Conservation (phyloP, 2,797 vertebrate species). For the Pteronotus mesoamericanus region DNA sequence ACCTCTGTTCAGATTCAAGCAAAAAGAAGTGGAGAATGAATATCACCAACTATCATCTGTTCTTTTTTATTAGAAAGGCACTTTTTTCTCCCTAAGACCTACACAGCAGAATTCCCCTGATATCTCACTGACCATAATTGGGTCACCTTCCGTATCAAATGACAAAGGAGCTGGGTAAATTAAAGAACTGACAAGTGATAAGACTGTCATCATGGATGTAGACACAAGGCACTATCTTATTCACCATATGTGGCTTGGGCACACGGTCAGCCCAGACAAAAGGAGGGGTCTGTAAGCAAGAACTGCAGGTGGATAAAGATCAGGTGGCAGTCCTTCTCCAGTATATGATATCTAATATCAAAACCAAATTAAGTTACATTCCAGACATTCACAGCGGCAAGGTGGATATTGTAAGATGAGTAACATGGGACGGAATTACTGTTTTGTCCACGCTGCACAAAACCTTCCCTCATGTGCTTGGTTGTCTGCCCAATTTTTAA, state of each 20-base stretch:
- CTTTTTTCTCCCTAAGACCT: not conserved
- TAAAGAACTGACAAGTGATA: not conserved
- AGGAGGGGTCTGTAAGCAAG: not conserved
- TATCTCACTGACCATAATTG: not conserved
- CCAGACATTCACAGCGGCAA: not conserved
- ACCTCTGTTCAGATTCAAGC: not conserved
- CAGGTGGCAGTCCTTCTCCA: not conserved
- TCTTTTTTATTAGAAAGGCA: not conserved
- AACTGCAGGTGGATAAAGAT: not conserved
- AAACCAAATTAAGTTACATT: not conserved
- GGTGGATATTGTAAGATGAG: not conserved
- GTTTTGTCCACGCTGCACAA: not conserved
- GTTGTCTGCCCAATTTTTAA: not conserved
- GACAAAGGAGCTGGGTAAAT: not conserved
- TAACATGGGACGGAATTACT: not conserved
- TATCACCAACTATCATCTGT: not conserved
- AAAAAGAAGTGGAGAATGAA: not conserved
- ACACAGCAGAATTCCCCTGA: not conserved
- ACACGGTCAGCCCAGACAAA: not conserved
- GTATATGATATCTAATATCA: not conserved
- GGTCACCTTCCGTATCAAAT: not conserved
- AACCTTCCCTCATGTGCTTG: not conserved
- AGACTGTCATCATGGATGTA: not conserved
- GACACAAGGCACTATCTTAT: not conserved
- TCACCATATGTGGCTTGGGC: not conserved